Percentiles rank a stretch among this genome's conserved stretches.
These are phyloP conservation scores for Psilanteris sp. DNA, from an alignment of 1,140 invertebrate genomes.

Conservation along the genomic window DNA sequence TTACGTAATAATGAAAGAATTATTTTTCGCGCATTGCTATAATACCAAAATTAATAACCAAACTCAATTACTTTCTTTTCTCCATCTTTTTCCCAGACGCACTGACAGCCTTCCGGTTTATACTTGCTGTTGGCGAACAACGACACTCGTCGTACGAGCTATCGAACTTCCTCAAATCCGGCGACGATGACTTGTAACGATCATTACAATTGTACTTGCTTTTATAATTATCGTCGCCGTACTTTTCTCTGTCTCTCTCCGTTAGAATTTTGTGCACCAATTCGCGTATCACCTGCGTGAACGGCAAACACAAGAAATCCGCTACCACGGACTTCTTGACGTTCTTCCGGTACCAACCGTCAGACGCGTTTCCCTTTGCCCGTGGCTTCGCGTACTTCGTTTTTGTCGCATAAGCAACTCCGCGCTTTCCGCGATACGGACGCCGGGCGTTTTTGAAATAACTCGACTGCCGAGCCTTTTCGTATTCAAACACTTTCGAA, in stretches of 20 bases:
- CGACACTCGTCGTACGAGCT: conserved; percentile 21
- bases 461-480: background rate
- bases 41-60: no score
- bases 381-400: conserved; percentile 2
- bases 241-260: conserved; percentile 16
- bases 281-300: conserved; percentile 28
- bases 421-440: background rate
- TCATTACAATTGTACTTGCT: conserved; percentile 1
- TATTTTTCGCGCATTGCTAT: no score
- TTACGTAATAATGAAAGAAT: no score
- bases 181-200: background rate
- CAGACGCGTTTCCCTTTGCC: conserved; percentile 2
- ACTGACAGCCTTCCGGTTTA: no score
- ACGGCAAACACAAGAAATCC: conserved; percentile 36
- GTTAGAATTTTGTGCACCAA: conserved; percentile 42
- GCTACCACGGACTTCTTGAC: conserved; percentile 30
- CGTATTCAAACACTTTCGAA: conserved; percentile 1
- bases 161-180: conserved; percentile 26
- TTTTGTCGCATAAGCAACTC: background rate
- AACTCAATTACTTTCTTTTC: no score
- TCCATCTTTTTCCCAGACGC: no score
- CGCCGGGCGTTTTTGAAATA: background rate
- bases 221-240: background rate
- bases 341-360: conserved; percentile 15
- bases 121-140: conserved; percentile 5